Evolutionary conservation across 2,888 invertebrate species (phyloP), one percentile per base, ranked within the genome.

Genomic region (Stenichneumon culpator): DNA sequence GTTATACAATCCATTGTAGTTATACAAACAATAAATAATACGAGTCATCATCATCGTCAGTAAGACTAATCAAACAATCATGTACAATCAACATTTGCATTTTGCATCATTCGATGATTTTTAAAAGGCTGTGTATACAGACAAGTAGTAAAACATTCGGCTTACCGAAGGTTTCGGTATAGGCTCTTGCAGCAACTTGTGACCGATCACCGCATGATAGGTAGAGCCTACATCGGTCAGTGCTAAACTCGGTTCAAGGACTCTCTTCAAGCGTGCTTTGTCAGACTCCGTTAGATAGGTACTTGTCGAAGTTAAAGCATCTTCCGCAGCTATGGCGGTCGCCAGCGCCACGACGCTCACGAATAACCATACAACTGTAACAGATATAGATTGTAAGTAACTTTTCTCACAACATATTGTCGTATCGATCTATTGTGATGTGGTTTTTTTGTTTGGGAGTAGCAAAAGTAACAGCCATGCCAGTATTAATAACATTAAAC

Each of bases 131-230:
- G 3, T 3, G 1, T 44, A 44, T 44, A 44, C 44, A 44, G 16
- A 44, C 16, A 1, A 44, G 16, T 44, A 44, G 1, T 0, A 44
- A 3, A 0, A 39, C 11, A 11, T 1, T 39, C 36, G 67, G 74
- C 73, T 96, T 94, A 94, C 96, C 95, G 92, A 96, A 86, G 88
- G 91, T 83, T 94, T 95, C 68, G 94, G 95, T 83, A 97, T 93
- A 16, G 95, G 93, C 87, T 95, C 95, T 89, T 96, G 96, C 1
- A 97, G 94, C 67, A 96, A 94, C 88, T 96, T 96, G 79, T 97
- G 95, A 68, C 98, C 98, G 78, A 96, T 95, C 0, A 97, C 95
- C 3, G 97, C 96, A 94, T 97, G 97, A 92, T 97, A 97, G 44
- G 97, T 93, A 4, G 96, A 94, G 78, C 96, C 94, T 67, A 97